Base-by-base conservation (phyloP, 2,797 vertebrate species). In the Arctocebus calabarensis region DNA sequence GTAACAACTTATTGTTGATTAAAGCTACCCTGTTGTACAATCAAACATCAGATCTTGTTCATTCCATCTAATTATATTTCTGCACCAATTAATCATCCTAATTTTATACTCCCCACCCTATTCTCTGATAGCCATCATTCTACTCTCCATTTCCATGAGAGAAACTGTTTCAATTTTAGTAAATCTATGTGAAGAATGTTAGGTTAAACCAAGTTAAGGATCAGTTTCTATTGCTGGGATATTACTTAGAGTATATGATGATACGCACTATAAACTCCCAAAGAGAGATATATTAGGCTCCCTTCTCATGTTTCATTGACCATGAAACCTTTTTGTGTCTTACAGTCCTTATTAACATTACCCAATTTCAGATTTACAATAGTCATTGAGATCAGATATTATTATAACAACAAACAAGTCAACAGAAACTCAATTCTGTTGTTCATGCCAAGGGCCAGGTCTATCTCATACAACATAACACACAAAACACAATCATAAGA, bases 111-210 rank as follows among this genome's bases (percentile, higher is more conserved):
- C 32, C 32, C 32, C 3, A n/a, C 16, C 16, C 64, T 19, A 66
- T 16, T 32, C 16, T 19, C 64, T 66, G 61, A 32, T 66, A 66
- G n/a, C 64, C 32, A 66, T 19, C 32, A 32, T 66, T n/a, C 32
- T 66, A n/a, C 19, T 32, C 32, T 66, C 16, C 19, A 66, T 66
- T n/a, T 66, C 64, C 17, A 8, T 66, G 64, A 66, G 7, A 66
- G 32, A 16, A 66, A 66, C 16, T 66, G 16, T n/a, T 66, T 66
- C 19, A 66, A 66, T 19, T n/a, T n/a, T 66, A 66, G 32, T 12
- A 66, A 71, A 71, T 23, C 10, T 61, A 55, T 66, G 6, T 66
- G 22, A 74, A 97, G 88, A 79, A 32, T 61, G 4, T 37, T 92
- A 6, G 2, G 12, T 43, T 78, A 75, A 90, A 40, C 6, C 68